Evolutionary conservation across 2,888 invertebrate genomes (phyloP), one percentile per base, ranked within the genome.

Genomic region (Diarsia brunnea): DNA sequence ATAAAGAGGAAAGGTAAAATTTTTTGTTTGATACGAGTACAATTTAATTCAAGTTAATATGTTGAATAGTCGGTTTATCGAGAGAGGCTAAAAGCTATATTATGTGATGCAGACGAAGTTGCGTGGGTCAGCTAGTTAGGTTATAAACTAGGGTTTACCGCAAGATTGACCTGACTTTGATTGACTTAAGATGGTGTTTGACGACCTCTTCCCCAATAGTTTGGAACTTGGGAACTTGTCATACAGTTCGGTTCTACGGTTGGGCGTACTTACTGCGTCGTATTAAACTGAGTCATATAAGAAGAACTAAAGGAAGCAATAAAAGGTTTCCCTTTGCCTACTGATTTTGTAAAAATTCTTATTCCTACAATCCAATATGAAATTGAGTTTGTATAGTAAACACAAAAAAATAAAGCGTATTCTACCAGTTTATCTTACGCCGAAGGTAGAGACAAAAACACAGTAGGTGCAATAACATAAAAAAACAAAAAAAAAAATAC

Each of bases 161-260:
- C 77, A 70, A 82, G 58, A 70, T 82, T 55, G 68, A 81, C 65
- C 61, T 81, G 58, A 79, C 81, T 79, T 81, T 75, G 82, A 79
- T 77, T 80, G 79, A 82, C 79, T 70, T 70, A 76, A 64, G 75
- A 77, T 67, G 38, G 82, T 82, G 82, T 76, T 82, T 82, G 77
- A 67, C 67, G 82, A 75, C 64, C 76, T 69, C 76, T 70, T 53
- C 43, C 21, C 51, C 47, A 51, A 77, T 77, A 82, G 70, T 82
- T 80, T 2, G 53, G n/a, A 70, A 77, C 58, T 82, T 63, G 16
- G 45, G 47, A 80, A 75, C 76, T 75, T 61, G 27, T 58, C 67
- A n/a, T 58, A 63, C 19, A 49, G 51, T 65, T 31, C 21, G 43
- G 47, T 75, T 49, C 55, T 60, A 55, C 4, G 51, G 49, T 69